Base-by-base conservation (phyloP, 2,113 vertebrate species). In the Hystrix brachyura region DNA sequence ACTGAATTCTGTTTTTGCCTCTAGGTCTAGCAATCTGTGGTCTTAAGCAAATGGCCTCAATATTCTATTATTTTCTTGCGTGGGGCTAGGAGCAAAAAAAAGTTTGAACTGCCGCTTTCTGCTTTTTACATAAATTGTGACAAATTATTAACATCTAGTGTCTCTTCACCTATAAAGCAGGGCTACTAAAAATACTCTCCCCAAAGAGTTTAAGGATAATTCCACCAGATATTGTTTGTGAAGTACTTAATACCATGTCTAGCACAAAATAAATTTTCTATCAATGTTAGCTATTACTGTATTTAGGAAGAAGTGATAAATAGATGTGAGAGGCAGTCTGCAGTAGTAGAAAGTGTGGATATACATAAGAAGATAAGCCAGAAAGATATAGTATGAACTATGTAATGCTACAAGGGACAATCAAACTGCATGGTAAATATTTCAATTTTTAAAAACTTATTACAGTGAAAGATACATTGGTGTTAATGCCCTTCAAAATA, bases 281-380 rank as follows among this genome's bases (percentile, higher is more conserved):
- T 72, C 81, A 76, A 5, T 72, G 12, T 82, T 79, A 51, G 51
- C 27, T 62, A 23, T 60, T 48, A 32, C 27, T 53, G 6, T 48
- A 92, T 79, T 90, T 91, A 91, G n/a, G 43, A 88, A 85, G 29
- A 80, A 57, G 29, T 67, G n/a, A 71, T 4, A 79, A 83, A 78
- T 27, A 65, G 62, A 43, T 80, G 71, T 87, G 92, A 71, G 87
- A 87, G 92, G 53, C 27, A 55, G 14, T 86, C 76, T 48, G 55
- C 93, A 93, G 57, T 48, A 15, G 10, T 57, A 91, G 43, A 67
- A 84, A 87, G 69, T 60, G 11, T 34, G 79, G 29, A 67, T 60
- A 18, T 67, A 55, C 10, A 15, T 57, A 71, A 82, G 80, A 93
- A 76, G 29, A 67, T 62, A 90, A 85, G 43, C 23, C 38, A 74